These are phyloP conservation scores for Alentia gelatinosa DNA, from an alignment of 2,888 invertebrate species.

Conservation along the genomic window DNA sequence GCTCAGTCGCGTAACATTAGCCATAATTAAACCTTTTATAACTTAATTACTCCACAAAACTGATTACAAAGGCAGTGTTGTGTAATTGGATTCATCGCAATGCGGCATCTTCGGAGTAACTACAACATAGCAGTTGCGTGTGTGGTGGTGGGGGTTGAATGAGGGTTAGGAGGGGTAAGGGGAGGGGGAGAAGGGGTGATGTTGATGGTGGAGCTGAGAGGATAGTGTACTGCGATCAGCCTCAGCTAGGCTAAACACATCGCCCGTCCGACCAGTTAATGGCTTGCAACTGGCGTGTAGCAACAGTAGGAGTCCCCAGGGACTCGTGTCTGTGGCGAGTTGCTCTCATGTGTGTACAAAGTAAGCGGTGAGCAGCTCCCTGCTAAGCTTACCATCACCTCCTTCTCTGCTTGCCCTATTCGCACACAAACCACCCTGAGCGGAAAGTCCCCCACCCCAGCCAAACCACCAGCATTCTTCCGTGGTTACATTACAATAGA, in stretches of 20 bases:
- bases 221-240: background rate
- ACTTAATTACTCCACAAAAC: slow-evolving; percentile 15
- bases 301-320: background rate
- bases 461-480: no score
- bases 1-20: slow-evolving; percentile 22
- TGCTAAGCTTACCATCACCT: background rate
- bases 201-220: background rate
- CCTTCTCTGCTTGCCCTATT: background rate
- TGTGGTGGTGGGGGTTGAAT: background rate
- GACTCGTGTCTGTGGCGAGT: background rate
- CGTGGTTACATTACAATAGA: no score
- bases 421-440: background rate
- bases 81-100: slow-evolving; percentile 35
- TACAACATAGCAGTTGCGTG: background rate
- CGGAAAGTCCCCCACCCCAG: no score
- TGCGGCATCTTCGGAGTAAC: background rate
- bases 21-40: slow-evolving; percentile 45
- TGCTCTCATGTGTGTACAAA: slow-evolving; percentile 1
- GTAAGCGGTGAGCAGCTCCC: background rate
- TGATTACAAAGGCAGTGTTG: slow-evolving; percentile 5
- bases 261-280: background rate
- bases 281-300: background rate
- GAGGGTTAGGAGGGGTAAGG: background rate
- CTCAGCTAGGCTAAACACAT: background rate
- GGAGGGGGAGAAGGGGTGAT: background rate